phyloP scores from a whole-genome alignment of 2,113 vertebrate genomes.

The Dolichotis patagonum region DNA sequence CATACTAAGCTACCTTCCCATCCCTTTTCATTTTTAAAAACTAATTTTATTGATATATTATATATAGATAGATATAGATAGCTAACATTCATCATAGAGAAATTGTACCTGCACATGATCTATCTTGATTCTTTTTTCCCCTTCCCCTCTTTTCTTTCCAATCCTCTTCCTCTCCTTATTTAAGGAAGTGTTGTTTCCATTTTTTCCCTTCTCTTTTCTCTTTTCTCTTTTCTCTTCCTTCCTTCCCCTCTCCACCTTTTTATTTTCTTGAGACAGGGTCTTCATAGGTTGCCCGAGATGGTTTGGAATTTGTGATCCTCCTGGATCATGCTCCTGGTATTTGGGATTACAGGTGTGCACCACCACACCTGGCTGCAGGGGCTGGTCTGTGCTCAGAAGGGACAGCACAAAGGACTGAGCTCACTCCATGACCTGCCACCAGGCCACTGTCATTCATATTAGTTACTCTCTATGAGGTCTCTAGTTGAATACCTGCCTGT shows the following conservation, averaged over 20 bases:
- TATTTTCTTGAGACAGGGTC: neutral
- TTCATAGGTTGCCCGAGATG: neutral
- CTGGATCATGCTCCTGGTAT: neutral
- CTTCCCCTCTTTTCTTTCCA: neutral
- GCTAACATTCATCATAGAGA: neutral
- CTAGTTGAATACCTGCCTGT: neutral
- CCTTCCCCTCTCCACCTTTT: neutral
- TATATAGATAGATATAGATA: neutral
- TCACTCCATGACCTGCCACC: neutral
- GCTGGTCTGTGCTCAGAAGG: slow-evolving; percentile 15
- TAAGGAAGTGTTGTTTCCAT: neutral
- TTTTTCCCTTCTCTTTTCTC: neutral
- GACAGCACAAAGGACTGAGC: neutral
- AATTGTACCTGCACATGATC: neutral
- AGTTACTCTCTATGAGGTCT: neutral
- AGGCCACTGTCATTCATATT: neutral
- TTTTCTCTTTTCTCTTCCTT: neutral
- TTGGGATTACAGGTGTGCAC: neutral
- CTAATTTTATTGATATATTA: neutral
- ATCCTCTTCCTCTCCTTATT: neutral
- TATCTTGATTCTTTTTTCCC: neutral
- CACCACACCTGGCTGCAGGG: neutral
- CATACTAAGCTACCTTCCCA: neutral
- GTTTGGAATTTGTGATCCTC: neutral
- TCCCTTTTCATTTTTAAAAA: neutral